phyloP scores from a whole-genome alignment of 2,888 invertebrate species.

The Drosophila subsilvestris region DNA sequence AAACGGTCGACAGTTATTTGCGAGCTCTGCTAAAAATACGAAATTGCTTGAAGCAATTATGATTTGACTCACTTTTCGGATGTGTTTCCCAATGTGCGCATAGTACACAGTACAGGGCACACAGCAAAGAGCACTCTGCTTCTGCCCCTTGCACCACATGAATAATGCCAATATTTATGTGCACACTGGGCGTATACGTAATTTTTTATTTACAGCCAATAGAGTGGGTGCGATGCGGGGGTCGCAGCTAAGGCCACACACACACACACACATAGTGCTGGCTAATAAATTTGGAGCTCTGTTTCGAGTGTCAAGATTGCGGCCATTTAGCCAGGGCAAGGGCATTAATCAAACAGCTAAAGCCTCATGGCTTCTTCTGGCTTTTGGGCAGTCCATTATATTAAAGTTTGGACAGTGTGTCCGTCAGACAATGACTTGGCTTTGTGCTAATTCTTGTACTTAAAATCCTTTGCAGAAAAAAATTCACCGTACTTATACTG shows the following conservation, averaged over 20 bases:
- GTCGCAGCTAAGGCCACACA: conserved; percentile 16
- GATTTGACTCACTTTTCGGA: conserved; percentile 15
- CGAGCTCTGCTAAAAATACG: conserved; percentile 39
- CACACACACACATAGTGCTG: conserved; percentile 46
- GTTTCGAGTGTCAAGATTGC: conserved; percentile 70
- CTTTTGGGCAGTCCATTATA: conserved; percentile 24
- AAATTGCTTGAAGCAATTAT: conserved; percentile 31
- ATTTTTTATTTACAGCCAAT: conserved; percentile 23
- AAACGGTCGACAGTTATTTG: no score
- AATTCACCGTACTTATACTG: conserved; percentile 92
- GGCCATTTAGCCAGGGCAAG: conserved; percentile 54
- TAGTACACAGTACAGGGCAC: neutral
- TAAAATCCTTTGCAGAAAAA: conserved; percentile 89
- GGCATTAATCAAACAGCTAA: conserved; percentile 58
- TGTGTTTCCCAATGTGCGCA: neutral
- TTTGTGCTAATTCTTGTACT: conserved; percentile 30
- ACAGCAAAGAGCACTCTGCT: neutral
- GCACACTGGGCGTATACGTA: conserved; percentile 55
- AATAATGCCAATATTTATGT: conserved; percentile 67
- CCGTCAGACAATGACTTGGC: neutral
- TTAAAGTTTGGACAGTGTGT: neutral
- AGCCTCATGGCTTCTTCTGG: conserved; percentile 12
- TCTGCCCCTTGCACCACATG: conserved; percentile 24
- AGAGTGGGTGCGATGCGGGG: conserved; percentile 5
- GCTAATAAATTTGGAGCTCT: conserved; percentile 66